Base-by-base conservation (phyloP, 2,888 invertebrate species). In the Pemphredon lugubris region DNA sequence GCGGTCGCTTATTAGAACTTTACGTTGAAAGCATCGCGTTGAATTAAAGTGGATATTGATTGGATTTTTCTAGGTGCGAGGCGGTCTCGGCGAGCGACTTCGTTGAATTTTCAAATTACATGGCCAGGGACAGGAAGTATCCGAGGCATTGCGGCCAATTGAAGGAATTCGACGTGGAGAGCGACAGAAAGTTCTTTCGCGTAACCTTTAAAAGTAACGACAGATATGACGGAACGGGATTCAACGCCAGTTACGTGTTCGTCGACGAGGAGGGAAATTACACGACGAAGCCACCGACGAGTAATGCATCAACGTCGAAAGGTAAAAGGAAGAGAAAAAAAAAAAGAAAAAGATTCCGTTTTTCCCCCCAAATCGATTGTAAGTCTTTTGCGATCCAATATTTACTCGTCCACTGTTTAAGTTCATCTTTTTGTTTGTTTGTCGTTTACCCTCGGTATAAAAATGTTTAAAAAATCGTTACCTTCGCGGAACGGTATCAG, bases 141-240 rank as follows among this genome's bases (percentile, higher is more conserved):
- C 93, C 94, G 48, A 93, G 96, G 85, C 95, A 96, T 89, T 99
- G 98, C 89, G 98, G 98, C 5, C 94, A 94, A 83, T 92, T 94
- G 89, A 93, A 93, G 84, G 95, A 95, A 84, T 95, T 96, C 87
- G 94, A 94, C 85, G 93, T 96, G 39, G 94, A 94, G 82, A 98
- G 98, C 3, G 97, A 98, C 87, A 93, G 95, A 66, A 95, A 95
- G 86, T 98, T 97, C 92, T 98, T 98, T 91, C 93, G 97, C 83
- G 96, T 99, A 53, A 96, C 97, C 3, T 98, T 99, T 91, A 93
- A 95, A 86, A 97, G 98, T 2, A 98, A 99, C 90, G 96, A 97
- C 89, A 93, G 97, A 77, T 94, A 97, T 81, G 98, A 99, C 87
- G 97, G 95, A 42, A 96, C 96, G 23, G 98, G 98, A 45, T 99